phyloP scores from a whole-genome alignment of 2,797 vertebrate genomes.

The Megalops cyprinoides region DNA sequence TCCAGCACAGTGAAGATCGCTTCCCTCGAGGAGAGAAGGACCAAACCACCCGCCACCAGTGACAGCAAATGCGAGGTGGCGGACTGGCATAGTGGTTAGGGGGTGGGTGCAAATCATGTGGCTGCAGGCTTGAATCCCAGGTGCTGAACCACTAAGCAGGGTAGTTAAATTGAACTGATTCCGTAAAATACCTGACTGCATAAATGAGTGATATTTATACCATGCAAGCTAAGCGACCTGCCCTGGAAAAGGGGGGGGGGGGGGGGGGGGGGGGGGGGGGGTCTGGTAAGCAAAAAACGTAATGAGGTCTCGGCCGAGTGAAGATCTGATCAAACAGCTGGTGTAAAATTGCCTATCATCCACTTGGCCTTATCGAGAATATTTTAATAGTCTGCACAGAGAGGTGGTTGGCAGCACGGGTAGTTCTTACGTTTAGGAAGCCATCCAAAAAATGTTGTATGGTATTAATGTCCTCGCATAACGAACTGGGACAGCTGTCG shows the following conservation, averaged over 20 bases:
- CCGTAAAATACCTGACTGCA: background rate
- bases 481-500: slow-evolving; percentile 5
- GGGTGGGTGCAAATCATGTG: background rate
- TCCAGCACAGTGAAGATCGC: too few species aligned
- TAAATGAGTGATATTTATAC: slow-evolving; percentile 7
- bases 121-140: background rate
- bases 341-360: slow-evolving; percentile 19
- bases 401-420: background rate
- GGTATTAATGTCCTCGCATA: background rate
- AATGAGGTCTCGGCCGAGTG: background rate
- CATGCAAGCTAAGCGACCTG: background rate
- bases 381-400: slow-evolving; percentile 1
- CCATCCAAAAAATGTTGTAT: background rate
- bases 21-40: too few species aligned
- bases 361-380: background rate
- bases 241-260: background rate
- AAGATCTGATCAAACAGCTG: slow-evolving; percentile 4
- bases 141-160: background rate
- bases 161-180: background rate
- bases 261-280: too few species aligned
- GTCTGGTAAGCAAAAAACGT: background rate
- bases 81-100: background rate
- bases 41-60: background rate
- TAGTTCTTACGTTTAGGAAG: background rate
- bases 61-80: background rate